A percentile compares a stretch with the other conserved stretches of the same genome.
phyloP scores from a whole-genome alignment of 2,797 vertebrate species.

The Falco peregrinus region DNA sequence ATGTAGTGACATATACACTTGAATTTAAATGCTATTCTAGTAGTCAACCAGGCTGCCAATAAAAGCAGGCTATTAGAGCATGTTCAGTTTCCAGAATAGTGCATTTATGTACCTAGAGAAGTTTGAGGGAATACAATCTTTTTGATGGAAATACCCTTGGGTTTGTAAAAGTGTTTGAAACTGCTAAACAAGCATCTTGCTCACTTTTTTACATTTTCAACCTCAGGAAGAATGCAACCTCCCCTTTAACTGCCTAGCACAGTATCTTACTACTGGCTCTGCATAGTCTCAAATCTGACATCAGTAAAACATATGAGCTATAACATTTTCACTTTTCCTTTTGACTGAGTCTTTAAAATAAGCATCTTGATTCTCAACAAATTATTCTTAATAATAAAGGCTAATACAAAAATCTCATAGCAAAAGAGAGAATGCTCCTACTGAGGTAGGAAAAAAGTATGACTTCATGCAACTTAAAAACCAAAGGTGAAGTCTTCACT shows the following conservation, averaged over 20 bases:
- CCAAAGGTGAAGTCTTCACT: neutral
- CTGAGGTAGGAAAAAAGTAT: neutral
- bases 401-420: neutral
- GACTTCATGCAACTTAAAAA: neutral
- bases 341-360: neutral
- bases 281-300: neutral
- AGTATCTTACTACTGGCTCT: neutral
- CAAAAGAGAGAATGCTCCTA: neutral
- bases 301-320: neutral
- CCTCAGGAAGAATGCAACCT: neutral
- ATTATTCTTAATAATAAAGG: neutral
- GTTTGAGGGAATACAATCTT: neutral
- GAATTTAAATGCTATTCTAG: constrained; percentile 9
- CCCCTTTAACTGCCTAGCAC: neutral
- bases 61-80: neutral
- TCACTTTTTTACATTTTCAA: neutral
- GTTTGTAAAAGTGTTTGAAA: neutral
- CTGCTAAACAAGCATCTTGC: neutral
- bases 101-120: neutral
- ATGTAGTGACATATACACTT: neutral
- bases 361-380: neutral
- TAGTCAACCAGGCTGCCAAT: neutral
- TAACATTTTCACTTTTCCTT: neutral
- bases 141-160: neutral
- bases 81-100: neutral